Evolutionary conservation across 1,140 invertebrate genomes (phyloP).

Genomic region (Berghia stephanieae): DNA sequence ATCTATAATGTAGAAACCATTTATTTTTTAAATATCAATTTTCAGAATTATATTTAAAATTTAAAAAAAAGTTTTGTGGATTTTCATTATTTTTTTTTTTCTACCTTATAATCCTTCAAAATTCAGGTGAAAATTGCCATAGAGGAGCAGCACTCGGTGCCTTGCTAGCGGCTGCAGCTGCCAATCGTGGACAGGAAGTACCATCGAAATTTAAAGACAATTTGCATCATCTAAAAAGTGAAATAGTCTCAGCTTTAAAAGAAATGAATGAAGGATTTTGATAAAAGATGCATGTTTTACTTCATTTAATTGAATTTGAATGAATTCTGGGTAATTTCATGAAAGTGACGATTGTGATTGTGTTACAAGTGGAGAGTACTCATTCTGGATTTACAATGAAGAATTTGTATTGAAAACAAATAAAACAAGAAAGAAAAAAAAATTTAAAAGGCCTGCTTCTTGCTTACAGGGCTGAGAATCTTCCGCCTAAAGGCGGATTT

Average conservation of each 20-base stretch:
- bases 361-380: too few relatives aligned
- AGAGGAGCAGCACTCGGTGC: conserved; percentile 58
- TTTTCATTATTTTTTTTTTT: conserved; percentile 8
- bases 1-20: too few relatives aligned
- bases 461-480: too few relatives aligned
- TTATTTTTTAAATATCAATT: not conserved
- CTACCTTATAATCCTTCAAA: not conserved
- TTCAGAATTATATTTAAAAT: not conserved
- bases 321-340: too few relatives aligned
- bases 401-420: too few relatives aligned
- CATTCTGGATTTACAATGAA: too few relatives aligned
- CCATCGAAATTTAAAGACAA: conserved; percentile 31
- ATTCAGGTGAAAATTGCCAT: conserved; percentile 60
- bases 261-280: conserved; percentile 29
- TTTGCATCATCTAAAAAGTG: conserved; percentile 28
- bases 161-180: conserved; percentile 49
- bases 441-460: too few relatives aligned
- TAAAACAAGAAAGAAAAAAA: too few relatives aligned
- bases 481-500: too few relatives aligned
- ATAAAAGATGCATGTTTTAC: too few relatives aligned
- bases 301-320: too few relatives aligned
- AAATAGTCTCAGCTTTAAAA: not conserved
- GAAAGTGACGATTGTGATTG: too few relatives aligned
- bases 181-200: conserved; percentile 22
- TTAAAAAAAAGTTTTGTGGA: not conserved